Evolutionary conservation across 2,113 vertebrate genomes (phyloP).

Genomic region (Phoxinus phoxinus): DNA sequence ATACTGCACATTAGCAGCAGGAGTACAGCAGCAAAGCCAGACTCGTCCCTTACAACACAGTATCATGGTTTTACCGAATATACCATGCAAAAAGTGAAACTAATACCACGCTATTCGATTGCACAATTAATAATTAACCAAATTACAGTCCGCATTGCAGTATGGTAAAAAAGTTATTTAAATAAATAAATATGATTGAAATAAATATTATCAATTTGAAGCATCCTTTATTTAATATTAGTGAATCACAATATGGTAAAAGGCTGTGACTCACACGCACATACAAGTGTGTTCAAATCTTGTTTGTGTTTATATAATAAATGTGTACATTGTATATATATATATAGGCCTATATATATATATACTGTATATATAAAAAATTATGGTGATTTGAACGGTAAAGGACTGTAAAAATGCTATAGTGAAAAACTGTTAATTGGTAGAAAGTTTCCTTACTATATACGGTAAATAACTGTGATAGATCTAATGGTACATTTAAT

Average conservation of each 20-base stretch:
- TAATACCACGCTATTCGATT: not conserved
- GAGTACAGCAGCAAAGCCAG: conserved; percentile 37
- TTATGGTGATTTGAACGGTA: too few species aligned
- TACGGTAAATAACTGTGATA: too few species aligned
- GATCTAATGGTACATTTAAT: too few species aligned
- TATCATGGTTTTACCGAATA: not conserved
- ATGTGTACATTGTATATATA: too few species aligned
- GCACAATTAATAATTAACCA: not conserved
- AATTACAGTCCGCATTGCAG: not conserved
- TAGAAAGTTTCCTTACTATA: too few species aligned
- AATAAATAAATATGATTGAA: not conserved
- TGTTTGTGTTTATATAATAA: too few species aligned
- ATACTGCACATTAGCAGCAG: not conserved
- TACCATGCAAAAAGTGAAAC: not conserved
- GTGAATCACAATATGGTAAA: not conserved
- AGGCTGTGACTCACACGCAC: not conserved
- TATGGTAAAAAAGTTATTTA: not conserved
- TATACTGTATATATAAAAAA: too few species aligned
- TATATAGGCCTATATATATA: too few species aligned
- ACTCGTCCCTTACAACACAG: not conserved
- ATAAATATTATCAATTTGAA: not conserved
- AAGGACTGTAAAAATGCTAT: too few species aligned
- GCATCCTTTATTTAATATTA: not conserved
- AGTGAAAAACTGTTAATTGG: too few species aligned
- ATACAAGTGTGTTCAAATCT: too few species aligned